A percentile compares a stretch with the other conserved stretches of the same genome.
Conservation (phyloP, 2,113 vertebrate genomes). For the Taxidea taxus region DNA sequence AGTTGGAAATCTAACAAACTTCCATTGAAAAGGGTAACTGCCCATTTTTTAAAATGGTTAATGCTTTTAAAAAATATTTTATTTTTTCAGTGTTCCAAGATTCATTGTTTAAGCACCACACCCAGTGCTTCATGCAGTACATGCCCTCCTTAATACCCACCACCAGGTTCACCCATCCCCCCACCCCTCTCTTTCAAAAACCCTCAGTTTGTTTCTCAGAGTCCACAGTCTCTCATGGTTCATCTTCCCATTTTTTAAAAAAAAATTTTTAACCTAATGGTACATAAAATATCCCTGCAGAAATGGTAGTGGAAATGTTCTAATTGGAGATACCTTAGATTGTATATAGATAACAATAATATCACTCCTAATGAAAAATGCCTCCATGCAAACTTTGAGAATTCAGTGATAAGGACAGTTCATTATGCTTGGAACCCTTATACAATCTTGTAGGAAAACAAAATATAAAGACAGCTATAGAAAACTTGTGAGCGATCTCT, state of each 20-base stretch:
- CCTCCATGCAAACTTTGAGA: not conserved
- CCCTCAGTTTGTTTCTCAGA: no score
- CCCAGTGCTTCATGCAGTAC: no score
- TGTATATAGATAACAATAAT: not conserved
- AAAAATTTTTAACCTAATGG: not conserved
- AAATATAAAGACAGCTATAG: not conserved
- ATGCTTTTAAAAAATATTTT: no score
- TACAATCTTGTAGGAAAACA: not conserved
- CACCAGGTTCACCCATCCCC: no score
- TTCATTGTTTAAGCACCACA: no score
- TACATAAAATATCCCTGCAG: not conserved
- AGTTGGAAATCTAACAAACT: not conserved
- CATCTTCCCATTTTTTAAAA: no score
- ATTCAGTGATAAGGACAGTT: not conserved
- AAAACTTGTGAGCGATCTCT: not conserved
- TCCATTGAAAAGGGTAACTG: not conserved
- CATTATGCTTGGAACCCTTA: not conserved
- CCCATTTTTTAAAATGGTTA: no score
- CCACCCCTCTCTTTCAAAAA: no score
- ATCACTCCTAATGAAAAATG: not conserved
- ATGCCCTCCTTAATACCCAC: no score
- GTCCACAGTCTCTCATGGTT: no score
- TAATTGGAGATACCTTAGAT: not conserved
- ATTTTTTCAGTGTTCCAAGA: no score
- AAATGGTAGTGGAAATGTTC: not conserved